Evolutionary conservation across 1,140 invertebrate genomes (phyloP), one percentile per base, ranked within the genome.

Genomic region (Drosophila ambigua): DNA sequence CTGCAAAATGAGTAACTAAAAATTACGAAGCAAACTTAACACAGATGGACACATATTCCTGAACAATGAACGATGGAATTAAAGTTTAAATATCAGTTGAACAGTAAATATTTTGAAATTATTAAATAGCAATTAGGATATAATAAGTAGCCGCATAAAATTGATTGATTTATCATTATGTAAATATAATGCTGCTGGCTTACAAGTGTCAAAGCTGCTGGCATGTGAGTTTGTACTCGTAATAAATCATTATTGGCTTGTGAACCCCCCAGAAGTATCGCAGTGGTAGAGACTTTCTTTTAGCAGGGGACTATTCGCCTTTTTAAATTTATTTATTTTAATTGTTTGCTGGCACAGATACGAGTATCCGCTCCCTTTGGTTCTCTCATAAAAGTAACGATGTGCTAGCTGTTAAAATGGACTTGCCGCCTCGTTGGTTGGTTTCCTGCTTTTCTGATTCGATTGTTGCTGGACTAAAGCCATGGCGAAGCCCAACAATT

Each of bases 221-320:
- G 28, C 28, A 31, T 7, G 7, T 7, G 28, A 28, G 28, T 7
- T 8, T 20, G 20, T 20, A 20, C 6, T 60, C 45, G 61, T 75
- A 61, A 76, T 76, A 76, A 76, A 76, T 76, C 73, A 75, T 74
- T 48, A n/a, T n/a, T n/a, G n/a, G n/a, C n/a, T n/a, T n/a, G 2
- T 2, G n/a, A 41, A 9, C 9, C 28, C 11, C 26, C 26, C 39
- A 43, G 44, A 46, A 41, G 48, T 46, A 9, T 28, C n/a, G 44
- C 3, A 13, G 13, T 31, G 2, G 13, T 13, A 4, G 35, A 49
- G 51, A 48, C 57, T 50, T 57, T 49, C 73, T 44, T 65, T 57
- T 50, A 6, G 15, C 43, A 24, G 46, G 2, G 8, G 1, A 31
- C 2, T 3, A 9, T 2, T 3, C 9, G 8, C 6, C 5, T 28